Evolutionary conservation across 2,888 invertebrate genomes (phyloP), one percentile per base, ranked within the genome.

Genomic region (Nomada ruficornis): DNA sequence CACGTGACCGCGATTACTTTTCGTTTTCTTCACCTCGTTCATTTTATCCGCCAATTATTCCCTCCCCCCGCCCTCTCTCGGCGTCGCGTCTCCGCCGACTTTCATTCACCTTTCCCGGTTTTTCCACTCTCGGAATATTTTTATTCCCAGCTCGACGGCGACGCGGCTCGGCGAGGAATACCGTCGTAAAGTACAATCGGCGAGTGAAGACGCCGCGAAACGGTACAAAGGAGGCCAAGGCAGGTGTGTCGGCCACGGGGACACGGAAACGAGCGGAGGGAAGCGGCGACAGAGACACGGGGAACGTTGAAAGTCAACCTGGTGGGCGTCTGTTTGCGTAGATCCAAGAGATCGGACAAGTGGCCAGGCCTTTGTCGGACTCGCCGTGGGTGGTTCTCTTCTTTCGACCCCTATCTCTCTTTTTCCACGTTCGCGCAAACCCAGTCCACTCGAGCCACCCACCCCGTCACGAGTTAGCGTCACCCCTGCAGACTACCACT

Each of bases 301-400:
- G 42, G 77, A 55, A 80, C 80, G 75, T 75, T 75, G 71, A 75
- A 82, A 80, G 88, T 79, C 75, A 76, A 64, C 86, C 79, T 79
- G 88, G 86, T 90, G 89, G 91, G 91, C 92, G 88, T 88, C 88
- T 88, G 83, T 88, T 88, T 93, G 92, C 93, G 90, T 93, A 93
- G 93, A 92, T 92, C 92, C 89, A 85, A 91, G 92, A 86, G 92
- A 93, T 92, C 91, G 90, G 91, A 91, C 92, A 91, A 92, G 93
- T 91, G 92, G 91, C 88, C 80, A 72, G 69, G 85, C 88, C 88
- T 88, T 88, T 88, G 88, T 88, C 83, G 86, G 75, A 83, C 81
- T 85, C 83, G 75, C 83, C 74, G 86, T 87, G 87, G 87, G 87
- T 87, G 87, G 87, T 79, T 86, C 76, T 60, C 65, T 78, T 73